Conservation (phyloP, 1,140 invertebrate genomes). For the Leguminivora glycinivorella region DNA sequence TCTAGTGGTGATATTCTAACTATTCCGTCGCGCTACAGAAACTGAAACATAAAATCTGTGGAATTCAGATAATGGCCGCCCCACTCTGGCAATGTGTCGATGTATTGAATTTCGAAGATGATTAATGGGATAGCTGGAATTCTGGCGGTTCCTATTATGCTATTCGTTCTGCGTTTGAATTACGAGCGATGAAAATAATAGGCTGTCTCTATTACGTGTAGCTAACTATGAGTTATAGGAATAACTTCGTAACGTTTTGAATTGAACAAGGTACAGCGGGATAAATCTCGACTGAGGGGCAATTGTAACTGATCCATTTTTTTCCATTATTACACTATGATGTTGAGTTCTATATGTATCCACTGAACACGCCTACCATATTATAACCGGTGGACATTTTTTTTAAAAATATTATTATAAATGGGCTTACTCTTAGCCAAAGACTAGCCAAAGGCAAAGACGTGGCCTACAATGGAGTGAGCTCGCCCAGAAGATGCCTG, state of each 20-base stretch:
- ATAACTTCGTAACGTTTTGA: neutral
- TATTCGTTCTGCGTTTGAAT: slow-evolving; percentile 38
- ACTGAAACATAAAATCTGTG: slow-evolving; percentile 70
- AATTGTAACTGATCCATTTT: too few species aligned
- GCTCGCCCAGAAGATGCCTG: too few species aligned
- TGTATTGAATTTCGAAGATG: slow-evolving; percentile 75
- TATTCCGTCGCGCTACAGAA: slow-evolving; percentile 60
- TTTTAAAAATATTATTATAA: too few species aligned
- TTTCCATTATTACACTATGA: too few species aligned
- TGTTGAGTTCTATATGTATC: too few species aligned
- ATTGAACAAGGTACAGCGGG: too few species aligned
- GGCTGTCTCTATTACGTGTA: slow-evolving; percentile 20
- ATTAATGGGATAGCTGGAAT: slow-evolving; percentile 69
- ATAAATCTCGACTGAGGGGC: too few species aligned
- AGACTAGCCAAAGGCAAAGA: too few species aligned
- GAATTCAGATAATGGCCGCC: slow-evolving; percentile 62
- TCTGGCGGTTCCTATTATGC: slow-evolving; percentile 47
- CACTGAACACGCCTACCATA: too few species aligned
- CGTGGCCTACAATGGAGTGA: too few species aligned
- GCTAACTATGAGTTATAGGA: slow-evolving; percentile 24
- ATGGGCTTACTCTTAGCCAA: too few species aligned
- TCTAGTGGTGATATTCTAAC: slow-evolving; percentile 61
- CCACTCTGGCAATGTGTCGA: slow-evolving; percentile 56
- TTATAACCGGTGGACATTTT: too few species aligned
- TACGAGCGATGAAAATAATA: slow-evolving; percentile 32